Evolutionary conservation across 2,888 invertebrate genomes (phyloP).

Genomic region (Tribolium freemani): DNA sequence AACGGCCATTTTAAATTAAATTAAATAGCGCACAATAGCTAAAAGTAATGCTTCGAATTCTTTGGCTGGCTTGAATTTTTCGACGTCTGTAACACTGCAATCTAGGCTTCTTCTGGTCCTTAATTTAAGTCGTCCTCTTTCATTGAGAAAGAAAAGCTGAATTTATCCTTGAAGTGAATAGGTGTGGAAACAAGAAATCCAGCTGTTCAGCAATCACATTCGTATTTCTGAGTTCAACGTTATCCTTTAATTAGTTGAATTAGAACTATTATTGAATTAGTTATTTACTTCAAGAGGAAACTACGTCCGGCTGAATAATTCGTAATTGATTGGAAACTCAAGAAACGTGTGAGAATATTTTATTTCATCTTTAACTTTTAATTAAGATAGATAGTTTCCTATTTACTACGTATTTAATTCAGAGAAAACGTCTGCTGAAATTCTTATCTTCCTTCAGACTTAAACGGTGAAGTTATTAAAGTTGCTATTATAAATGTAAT

Average conservation of each 20-base stretch:
- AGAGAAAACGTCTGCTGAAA: conserved; percentile 37
- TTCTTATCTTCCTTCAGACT: conserved; percentile 37
- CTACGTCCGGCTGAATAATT: conserved; percentile 7
- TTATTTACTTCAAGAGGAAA: conserved; percentile 27
- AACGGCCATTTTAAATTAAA: conserved; percentile 21
- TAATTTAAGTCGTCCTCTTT: conserved; percentile 35
- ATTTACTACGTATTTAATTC: conserved; percentile 33
- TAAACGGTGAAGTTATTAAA: conserved; percentile 41
- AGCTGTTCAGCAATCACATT: conserved; percentile 21
- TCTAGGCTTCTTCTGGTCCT: conserved; percentile 24
- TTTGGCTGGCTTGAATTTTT: conserved; percentile 29
- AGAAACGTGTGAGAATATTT: conserved; percentile 10
- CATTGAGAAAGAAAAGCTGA: conserved; percentile 20
- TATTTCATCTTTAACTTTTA: conserved; percentile 11
- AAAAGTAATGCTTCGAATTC: conserved; percentile 33
- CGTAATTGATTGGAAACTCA: conserved; percentile 23
- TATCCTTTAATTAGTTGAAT: conserved; percentile 37
- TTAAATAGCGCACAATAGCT: conserved; percentile 35
- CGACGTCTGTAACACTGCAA: conserved; percentile 27
- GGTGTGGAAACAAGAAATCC: conserved; percentile 31
- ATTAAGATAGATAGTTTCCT: conserved; percentile 41
- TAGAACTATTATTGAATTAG: conserved; percentile 35
- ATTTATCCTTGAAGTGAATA: conserved; percentile 27
- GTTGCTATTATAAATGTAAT: conserved; percentile 45
- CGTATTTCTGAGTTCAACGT: conserved; percentile 31